phyloP scores from a whole-genome alignment of 2,113 vertebrate species.

The Excalfactoria chinensis region DNA sequence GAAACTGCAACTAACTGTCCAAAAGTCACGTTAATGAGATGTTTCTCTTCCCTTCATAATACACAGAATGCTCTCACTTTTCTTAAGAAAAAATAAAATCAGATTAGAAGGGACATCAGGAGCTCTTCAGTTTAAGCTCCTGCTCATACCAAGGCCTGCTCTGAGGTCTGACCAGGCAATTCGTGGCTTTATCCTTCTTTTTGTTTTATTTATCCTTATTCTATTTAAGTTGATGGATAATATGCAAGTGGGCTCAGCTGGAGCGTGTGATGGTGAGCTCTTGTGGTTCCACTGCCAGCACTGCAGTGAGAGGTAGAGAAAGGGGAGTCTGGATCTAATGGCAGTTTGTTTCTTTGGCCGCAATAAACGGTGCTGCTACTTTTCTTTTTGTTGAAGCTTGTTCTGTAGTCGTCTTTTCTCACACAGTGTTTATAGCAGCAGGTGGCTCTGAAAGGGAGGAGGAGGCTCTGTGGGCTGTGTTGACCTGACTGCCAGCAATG shows the following conservation, averaged over 20 bases:
- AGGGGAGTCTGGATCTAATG: fast-evolving
- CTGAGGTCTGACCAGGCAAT: neutral
- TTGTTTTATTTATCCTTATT: neutral
- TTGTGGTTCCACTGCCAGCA: neutral
- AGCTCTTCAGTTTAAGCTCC: neutral
- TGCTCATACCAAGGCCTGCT: neutral
- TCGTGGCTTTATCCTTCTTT: neutral
- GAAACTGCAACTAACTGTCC: neutral
- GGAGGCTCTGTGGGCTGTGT: neutral
- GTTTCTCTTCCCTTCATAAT: neutral
- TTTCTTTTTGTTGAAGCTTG: neutral
- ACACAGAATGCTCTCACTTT: neutral
- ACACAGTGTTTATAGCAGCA: fast-evolving
- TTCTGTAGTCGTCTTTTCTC: neutral
- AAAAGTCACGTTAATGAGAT: neutral
- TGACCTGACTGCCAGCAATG: neutral
- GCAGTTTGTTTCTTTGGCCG: neutral
- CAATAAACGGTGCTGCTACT: neutral
- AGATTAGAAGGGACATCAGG: neutral
- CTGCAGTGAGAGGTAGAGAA: neutral
- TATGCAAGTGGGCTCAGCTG: fast-evolving
- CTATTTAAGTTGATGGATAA: neutral
- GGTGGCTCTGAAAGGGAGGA: neutral
- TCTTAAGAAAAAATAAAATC: neutral
- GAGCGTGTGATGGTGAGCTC: neutral